phyloP scores from a whole-genome alignment of 2,888 invertebrate species.

The Bellardia bayeri region DNA sequence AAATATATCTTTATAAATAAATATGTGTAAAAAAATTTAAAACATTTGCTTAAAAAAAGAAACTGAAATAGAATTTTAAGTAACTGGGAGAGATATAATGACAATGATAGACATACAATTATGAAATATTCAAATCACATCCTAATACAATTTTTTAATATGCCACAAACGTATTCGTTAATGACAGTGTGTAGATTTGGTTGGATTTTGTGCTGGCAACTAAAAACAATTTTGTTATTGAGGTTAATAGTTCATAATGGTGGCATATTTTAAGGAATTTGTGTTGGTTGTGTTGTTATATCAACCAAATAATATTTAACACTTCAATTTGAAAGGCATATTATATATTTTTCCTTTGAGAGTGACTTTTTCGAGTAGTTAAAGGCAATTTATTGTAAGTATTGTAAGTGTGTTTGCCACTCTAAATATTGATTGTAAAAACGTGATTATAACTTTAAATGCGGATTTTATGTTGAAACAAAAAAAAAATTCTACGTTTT shows the following conservation, averaged over 20 bases:
- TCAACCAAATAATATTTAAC: slow-evolving; percentile 28
- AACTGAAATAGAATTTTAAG: not conserved
- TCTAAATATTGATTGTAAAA: slow-evolving; percentile 58
- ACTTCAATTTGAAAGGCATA: not conserved
- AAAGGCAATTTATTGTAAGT: slow-evolving; percentile 5
- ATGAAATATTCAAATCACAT: slow-evolving; percentile 29
- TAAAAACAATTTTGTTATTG: slow-evolving; percentile 55
- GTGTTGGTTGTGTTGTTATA: slow-evolving; percentile 21
- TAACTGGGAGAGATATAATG: not conserved
- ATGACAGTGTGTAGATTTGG: not conserved
- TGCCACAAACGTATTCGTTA: not conserved
- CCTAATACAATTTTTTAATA: not conserved
- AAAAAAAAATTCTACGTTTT: not conserved
- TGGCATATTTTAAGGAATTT: slow-evolving; percentile 12
- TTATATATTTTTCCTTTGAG: not conserved
- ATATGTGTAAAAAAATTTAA: not conserved
- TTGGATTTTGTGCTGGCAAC: slow-evolving; percentile 29
- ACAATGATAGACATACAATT: slow-evolving; percentile 29
- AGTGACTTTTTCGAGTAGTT: slow-evolving; percentile 5
- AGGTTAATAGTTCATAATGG: slow-evolving; percentile 71
- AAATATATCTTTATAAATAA: not conserved
- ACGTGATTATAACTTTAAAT: slow-evolving; percentile 54
- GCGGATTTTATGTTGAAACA: not conserved
- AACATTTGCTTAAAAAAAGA: not conserved
- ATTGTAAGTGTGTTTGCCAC: slow-evolving; percentile 12